Conservation (phyloP, 1,140 invertebrate species). For the Sinella curviseta region DNA sequence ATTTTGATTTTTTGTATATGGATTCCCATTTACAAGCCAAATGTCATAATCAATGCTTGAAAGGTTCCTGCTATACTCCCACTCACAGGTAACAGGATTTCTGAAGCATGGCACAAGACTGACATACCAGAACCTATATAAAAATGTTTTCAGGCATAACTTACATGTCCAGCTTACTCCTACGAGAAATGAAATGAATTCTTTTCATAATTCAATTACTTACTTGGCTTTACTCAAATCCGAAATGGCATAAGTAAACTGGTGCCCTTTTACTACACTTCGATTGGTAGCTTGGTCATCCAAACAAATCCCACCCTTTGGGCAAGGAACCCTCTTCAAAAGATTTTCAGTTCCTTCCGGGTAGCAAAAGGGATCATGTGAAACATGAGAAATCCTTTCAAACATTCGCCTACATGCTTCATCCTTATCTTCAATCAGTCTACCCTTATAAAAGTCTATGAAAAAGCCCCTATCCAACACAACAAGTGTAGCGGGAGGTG, state of each 20-base stretch:
- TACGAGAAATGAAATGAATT: no score
- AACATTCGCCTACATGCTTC: constrained; percentile 82
- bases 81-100: constrained; percentile 73
- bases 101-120: constrained; percentile 89
- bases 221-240: constrained; percentile 85
- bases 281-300: constrained; percentile 78
- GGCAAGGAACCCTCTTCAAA: constrained; percentile 83
- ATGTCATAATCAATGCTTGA: constrained; percentile 81
- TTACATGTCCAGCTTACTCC: no score
- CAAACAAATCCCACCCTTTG: constrained; percentile 70
- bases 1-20: constrained; percentile 77
- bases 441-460: constrained; percentile 82
- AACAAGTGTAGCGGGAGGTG: constrained; percentile 75
- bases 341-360: constrained; percentile 78
- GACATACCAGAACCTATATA: constrained; percentile 87
- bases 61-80: constrained; percentile 70
- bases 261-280: constrained; percentile 81
- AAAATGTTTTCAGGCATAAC: no score
- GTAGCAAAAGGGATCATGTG: constrained; percentile 80
- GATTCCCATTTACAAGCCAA: constrained; percentile 94
- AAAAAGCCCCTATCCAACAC: constrained; percentile 84
- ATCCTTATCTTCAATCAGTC: constrained; percentile 63
- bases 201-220: no score
- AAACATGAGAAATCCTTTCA: constrained; percentile 72
- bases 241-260: constrained; percentile 91